phyloP scores from a whole-genome alignment of 2,888 invertebrate species.

The Idaea aversata region DNA sequence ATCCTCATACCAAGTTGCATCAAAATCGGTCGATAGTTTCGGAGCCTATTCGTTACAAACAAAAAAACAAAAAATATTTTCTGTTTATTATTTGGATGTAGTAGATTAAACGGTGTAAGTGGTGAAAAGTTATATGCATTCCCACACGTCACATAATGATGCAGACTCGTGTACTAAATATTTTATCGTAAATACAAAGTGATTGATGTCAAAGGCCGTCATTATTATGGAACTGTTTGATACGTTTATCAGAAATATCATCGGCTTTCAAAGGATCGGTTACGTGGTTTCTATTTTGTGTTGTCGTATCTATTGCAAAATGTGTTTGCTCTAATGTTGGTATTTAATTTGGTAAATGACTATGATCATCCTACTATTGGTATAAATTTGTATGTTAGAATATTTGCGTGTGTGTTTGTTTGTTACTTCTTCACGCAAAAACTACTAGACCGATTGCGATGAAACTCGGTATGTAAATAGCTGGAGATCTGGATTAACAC shows the following conservation, averaged over 20 bases:
- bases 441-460: no score
- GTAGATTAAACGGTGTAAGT: neutral
- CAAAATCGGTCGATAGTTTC: no score
- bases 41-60: neutral
- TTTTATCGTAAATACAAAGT: conserved; percentile 45
- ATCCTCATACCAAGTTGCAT: no score
- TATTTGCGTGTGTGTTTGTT: no score
- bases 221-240: conserved; percentile 11
- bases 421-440: no score
- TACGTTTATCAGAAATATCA: conserved; percentile 9
- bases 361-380: neutral
- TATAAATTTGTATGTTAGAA: no score
- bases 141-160: neutral
- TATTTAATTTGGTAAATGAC: neutral
- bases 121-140: neutral
- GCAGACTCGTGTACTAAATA: neutral
- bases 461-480: no score
- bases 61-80: neutral
- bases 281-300: neutral
- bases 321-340: neutral
- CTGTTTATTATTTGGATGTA: neutral
- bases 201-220: conserved; percentile 63
- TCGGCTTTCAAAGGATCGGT: neutral
- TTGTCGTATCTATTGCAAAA: neutral
- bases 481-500: no score